phyloP scores from a whole-genome alignment of 2,797 vertebrate genomes.

The Poecilia picta region DNA sequence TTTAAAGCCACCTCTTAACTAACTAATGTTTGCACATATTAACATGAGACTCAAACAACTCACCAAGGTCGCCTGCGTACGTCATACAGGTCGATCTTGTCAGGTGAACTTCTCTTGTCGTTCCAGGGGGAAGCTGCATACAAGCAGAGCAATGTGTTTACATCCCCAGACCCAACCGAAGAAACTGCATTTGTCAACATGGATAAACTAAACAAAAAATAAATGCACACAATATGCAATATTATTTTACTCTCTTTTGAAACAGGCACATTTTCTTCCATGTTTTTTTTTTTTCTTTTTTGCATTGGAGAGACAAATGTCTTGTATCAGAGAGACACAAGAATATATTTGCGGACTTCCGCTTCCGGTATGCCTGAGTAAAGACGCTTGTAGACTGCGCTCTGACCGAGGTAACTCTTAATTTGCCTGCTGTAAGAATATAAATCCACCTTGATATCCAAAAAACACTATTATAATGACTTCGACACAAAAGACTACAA shows the following conservation, averaged over 20 bases:
- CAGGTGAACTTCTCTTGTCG: conserved; percentile 85
- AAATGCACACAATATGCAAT: neutral
- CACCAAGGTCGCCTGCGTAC: conserved; percentile 96
- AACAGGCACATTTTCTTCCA: neutral
- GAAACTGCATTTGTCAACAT: neutral
- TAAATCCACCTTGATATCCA: too few relatives aligned
- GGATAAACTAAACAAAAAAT: neutral
- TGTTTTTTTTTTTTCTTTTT: neutral
- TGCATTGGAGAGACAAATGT: neutral
- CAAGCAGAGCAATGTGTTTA: conserved; percentile 13
- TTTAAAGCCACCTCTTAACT: neutral
- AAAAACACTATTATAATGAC: too few relatives aligned
- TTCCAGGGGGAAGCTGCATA: conserved; percentile 92
- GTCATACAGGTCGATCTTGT: conserved; percentile 96
- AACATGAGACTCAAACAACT: conserved; percentile 51
- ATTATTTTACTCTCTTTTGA: neutral
- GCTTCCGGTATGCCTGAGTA: too few relatives aligned
- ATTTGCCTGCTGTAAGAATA: too few relatives aligned
- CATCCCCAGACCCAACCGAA: neutral
- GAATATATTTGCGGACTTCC: neutral
- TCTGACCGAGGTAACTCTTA: too few relatives aligned
- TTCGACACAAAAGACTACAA: too few relatives aligned
- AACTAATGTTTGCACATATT: neutral
- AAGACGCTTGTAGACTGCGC: too few relatives aligned
- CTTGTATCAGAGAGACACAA: neutral